Percentiles rank a stretch among this genome's conserved stretches.
Evolutionary conservation across 2,113 vertebrate species (phyloP).

Genomic region (Orthochromis malagaraziensis): DNA sequence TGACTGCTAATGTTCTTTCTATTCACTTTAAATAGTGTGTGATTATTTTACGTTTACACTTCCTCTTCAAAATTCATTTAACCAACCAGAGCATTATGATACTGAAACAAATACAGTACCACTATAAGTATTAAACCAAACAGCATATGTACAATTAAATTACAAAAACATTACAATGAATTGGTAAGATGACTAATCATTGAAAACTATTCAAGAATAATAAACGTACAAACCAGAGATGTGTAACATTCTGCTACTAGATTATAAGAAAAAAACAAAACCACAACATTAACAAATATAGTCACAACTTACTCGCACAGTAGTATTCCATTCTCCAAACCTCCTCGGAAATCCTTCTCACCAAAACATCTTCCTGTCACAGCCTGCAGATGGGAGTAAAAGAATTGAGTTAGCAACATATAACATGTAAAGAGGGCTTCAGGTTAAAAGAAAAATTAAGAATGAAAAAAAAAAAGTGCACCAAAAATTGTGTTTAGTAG

Average conservation of each 20-base stretch:
- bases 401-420: not conserved
- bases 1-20: not conserved
- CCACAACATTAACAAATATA: not conserved
- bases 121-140: not conserved
- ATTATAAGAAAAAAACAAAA: not conserved
- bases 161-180: not conserved
- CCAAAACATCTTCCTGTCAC: constrained; percentile 90
- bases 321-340: constrained; percentile 89
- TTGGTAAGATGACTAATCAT: not conserved
- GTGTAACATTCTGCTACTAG: accelerated
- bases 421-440: not conserved
- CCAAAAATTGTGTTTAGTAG: not conserved
- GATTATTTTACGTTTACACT: not conserved
- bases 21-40: not conserved
- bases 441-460: not conserved
- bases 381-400: constrained; percentile 67
- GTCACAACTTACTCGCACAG: constrained; percentile 90
- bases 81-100: not conserved
- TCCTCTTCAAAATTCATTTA: not conserved
- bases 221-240: not conserved
- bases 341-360: constrained; percentile 86
- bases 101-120: accelerated
- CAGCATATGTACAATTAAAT: not conserved
- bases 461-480: not conserved
- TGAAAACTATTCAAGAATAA: not conserved